Percentiles rank a stretch among this genome's conserved stretches.
These are phyloP conservation scores for Amia ocellicauda DNA, from an alignment of 2,113 vertebrate species.

Conservation along the genomic window DNA sequence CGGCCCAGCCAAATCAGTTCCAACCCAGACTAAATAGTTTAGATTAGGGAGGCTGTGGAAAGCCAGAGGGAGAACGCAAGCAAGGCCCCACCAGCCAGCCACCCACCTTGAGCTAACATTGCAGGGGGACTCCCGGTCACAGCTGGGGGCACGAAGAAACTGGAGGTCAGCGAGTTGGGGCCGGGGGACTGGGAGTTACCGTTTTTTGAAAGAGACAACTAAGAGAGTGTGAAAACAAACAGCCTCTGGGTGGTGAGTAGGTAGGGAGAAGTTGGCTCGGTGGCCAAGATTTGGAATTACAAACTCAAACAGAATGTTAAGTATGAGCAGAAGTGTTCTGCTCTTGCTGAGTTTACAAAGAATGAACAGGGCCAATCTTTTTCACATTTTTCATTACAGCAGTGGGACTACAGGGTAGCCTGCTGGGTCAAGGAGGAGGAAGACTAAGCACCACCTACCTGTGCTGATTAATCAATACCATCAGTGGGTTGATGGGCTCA, in stretches of 20 bases:
- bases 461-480: too few species aligned
- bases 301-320: too few species aligned
- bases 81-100: slow-evolving; percentile 6
- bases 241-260: too few species aligned
- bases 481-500: too few species aligned
- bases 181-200: not conserved
- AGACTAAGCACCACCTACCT: too few species aligned
- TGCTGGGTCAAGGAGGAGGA: too few species aligned
- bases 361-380: too few species aligned
- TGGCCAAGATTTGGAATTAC: too few species aligned
- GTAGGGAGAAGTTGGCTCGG: not conserved
- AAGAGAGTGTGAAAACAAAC: not conserved
- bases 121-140: slow-evolving; percentile 28
- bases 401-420: too few species aligned
- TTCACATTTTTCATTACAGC: too few species aligned
- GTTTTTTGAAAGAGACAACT: not conserved
- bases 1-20: slow-evolving; percentile 12
- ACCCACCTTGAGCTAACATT: slow-evolving; percentile 24
- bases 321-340: too few species aligned
- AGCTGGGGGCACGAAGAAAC: slow-evolving; percentile 12
- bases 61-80: slow-evolving; percentile 31
- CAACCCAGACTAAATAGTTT: slow-evolving; percentile 56
- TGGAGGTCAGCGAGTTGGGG: not conserved
- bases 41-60: slow-evolving; percentile 42
- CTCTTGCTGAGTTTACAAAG: too few species aligned